Evolutionary conservation across 2,113 vertebrate genomes (phyloP), one percentile per base, ranked within the genome.

Genomic region (Cranoglanis bouderius): DNA sequence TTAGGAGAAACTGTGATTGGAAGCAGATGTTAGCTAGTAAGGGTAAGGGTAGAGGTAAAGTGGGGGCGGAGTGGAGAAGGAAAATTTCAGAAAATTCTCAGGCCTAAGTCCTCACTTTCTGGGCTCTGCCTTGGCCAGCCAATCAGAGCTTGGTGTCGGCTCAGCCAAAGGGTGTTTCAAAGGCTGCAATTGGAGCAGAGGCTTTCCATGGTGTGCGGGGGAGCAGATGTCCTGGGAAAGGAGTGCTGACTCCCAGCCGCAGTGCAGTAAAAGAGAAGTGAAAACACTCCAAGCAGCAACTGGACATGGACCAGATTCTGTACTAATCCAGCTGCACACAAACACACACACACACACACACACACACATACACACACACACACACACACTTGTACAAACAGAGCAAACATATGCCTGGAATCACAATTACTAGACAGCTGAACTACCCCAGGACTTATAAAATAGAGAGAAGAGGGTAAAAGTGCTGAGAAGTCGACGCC

Each of bases 181-280:
- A 87, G 85, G 0, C 35, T 91, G 57, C 85, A 57, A 96, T 95
- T 96, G 95, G 96, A 77, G 10, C 35, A 89, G 65, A 89, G 88
- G 26, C 61, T 67, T 87, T 92, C 94, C 93, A 95, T 96, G 95
- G 95, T 83, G 95, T 85, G 95, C 93, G 70, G 90, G 81, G 92
- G 94, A 95, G 95, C 95, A 96, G 95, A 96, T 96, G 95, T 96
- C 95, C 95, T 96, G 96, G 95, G 96, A 96, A 96, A 96, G 93
- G 94, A 84, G 80, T 96, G 92, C 91, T 93, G 93, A 95, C 95
- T 96, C 95, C 95, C 95, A 96, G 93, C 94, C 90, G 91, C 93
- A 93, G 91, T 89, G 88, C 92, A 93, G 93, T 92, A 92, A 94
- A 95, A 93, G 91, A 92, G 93, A 95, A 95, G 94, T 83, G 85